phyloP scores from a whole-genome alignment of 2,888 invertebrate genomes.

The Heteropelma amictum region DNA sequence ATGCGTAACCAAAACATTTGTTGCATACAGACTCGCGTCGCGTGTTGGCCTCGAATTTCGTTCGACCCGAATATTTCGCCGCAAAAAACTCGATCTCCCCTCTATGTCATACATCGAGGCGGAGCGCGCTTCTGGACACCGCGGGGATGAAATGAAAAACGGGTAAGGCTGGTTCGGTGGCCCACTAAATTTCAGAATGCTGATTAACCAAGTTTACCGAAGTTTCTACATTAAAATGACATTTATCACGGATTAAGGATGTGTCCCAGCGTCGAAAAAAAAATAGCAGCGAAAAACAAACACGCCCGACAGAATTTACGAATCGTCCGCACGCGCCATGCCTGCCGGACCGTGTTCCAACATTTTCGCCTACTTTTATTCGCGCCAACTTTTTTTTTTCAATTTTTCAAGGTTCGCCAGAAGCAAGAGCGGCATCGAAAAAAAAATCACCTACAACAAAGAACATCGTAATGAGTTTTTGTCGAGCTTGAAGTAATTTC shows the following conservation, averaged over 20 bases:
- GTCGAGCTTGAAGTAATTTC: no score
- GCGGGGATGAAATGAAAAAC: conserved; percentile 36
- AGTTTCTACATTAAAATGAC: conserved; percentile 9
- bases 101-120: neutral
- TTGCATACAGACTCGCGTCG: conserved; percentile 16
- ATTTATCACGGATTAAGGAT: neutral
- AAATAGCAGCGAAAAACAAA: no score
- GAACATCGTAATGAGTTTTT: no score
- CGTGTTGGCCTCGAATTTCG: conserved; percentile 46
- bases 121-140: no score
- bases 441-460: no score
- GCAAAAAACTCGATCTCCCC: conserved; percentile 40
- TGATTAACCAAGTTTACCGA: neutral
- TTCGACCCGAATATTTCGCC: conserved; percentile 46
- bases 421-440: no score
- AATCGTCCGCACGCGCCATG: no score
- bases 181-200: conserved; percentile 17
- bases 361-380: no score
- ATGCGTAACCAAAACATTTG: neutral
- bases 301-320: no score
- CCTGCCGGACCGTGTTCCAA: no score
- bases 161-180: conserved; percentile 35
- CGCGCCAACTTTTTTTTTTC: no score
- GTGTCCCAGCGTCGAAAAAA: neutral
- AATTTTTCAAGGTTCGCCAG: no score